Evolutionary conservation across 2,888 invertebrate genomes (phyloP), one percentile per base, ranked within the genome.

Genomic region (Drosophila dives): DNA sequence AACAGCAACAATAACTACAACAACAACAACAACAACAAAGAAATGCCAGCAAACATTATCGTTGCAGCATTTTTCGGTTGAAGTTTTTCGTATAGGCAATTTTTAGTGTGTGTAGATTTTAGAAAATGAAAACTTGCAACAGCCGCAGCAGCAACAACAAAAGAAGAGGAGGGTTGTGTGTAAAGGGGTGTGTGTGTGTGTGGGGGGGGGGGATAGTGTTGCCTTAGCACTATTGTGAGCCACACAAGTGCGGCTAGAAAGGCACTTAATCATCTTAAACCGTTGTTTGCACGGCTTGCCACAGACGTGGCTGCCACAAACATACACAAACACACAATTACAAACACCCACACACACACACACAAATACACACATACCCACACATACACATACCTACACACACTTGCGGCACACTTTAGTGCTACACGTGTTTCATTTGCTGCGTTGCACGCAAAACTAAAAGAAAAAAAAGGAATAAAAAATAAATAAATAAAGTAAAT

Each of bases 201-300:
- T 8, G 15, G n/a, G 20, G 10, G n/a, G 38, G 12, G 51, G n/a
- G 42, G 36, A 32, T 50, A 32, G 58, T 36, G 53, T 63, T 53
- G 61, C 54, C 81, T 67, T 78, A 83, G 81, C 75, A 65, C 78
- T 66, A 42, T 56, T 56, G 65, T 42, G 78, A 53, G 72, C 85
- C 85, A 75, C 87, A 80, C 68, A 80, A 80, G 75, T 88, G 85
- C 80, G 89, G 87, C 87, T 81, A 81, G 80, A 82, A 87, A 87
- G 87, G 87, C 89, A 87, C 87, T 87, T 87, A 87, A 87, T 87
- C 87, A 87, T 87, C 87, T 89, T 87, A 87, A 87, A 89, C 87
- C 78, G 88, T 87, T 87, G 87, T 87, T 89, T 87, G 87, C 83
- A 78, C 70, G 85, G 89, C 69, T 75, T 83, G 77, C 86, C 89